phyloP scores from a whole-genome alignment of 2,888 invertebrate species.

The Spodoptera littoralis region DNA sequence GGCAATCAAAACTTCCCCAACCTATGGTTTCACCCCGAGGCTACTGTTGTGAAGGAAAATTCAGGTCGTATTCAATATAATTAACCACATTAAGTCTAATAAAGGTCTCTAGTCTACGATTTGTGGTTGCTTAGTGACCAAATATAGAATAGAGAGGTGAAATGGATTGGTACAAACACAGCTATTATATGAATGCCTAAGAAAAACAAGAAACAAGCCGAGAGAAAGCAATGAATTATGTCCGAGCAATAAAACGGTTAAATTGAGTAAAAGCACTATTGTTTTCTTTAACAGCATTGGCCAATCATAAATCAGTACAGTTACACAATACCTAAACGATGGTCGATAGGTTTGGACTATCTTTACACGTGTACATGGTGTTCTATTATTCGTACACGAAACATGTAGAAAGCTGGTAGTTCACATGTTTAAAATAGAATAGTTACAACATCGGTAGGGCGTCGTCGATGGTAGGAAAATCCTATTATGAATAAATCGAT shows the following conservation, averaged over 20 bases:
- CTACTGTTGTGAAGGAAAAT: slow-evolving; percentile 34
- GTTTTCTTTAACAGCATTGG: slow-evolving; percentile 56
- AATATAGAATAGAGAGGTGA: slow-evolving; percentile 22
- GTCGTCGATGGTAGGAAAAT: slow-evolving; percentile 48
- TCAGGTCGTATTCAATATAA: slow-evolving; percentile 32
- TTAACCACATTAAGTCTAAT: slow-evolving; percentile 47
- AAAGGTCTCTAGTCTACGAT: slow-evolving; percentile 31
- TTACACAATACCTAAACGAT: slow-evolving; percentile 25
- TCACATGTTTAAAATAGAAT: slow-evolving; percentile 49
- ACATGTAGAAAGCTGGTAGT: slow-evolving; percentile 25
- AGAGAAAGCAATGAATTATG: slow-evolving; percentile 49
- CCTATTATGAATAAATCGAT: slow-evolving; percentile 59
- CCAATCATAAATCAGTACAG: slow-evolving; percentile 52
- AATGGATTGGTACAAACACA: slow-evolving; percentile 27
- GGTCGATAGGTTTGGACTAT: slow-evolving; percentile 13
- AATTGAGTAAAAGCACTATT: slow-evolving; percentile 66
- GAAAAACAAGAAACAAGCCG: slow-evolving; percentile 25
- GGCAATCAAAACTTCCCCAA: slow-evolving; percentile 41
- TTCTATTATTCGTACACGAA: slow-evolving; percentile 21
- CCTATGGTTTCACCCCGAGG: slow-evolving; percentile 28
- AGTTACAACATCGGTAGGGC: slow-evolving; percentile 44
- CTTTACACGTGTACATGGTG: slow-evolving; percentile 7
- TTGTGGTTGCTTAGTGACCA: slow-evolving; percentile 33
- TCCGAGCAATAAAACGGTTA: slow-evolving; percentile 66
- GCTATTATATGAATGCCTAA: slow-evolving; percentile 33